These are phyloP conservation scores for Poecilia latipinna DNA, from an alignment of 2,113 vertebrate genomes.

Conservation along the genomic window DNA sequence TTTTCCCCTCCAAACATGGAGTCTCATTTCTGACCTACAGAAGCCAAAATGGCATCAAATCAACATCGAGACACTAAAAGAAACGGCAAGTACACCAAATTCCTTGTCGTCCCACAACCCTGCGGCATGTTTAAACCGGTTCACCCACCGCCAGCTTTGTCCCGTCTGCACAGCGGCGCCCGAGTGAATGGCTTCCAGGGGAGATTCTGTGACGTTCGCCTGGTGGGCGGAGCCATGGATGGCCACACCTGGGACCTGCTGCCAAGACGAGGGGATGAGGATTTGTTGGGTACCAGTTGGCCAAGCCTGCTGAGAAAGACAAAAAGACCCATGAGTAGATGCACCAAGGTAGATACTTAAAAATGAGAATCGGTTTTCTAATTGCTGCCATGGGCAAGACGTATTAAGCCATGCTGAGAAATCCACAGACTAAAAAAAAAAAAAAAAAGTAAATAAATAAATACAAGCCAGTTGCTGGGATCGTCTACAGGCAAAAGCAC, in stretches of 20 bases:
- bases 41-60: too few species aligned
- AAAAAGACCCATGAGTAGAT: constrained; percentile 16
- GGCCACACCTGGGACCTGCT: constrained; percentile 94
- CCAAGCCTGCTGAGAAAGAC: constrained; percentile 90
- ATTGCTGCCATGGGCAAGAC: constrained; percentile 42
- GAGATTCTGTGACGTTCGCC: constrained; percentile 82
- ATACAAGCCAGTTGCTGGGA: constrained; percentile 44
- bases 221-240: constrained; percentile 92
- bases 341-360: not conserved
- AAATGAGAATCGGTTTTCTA: not conserved
- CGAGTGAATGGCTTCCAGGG: constrained; percentile 81
- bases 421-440: constrained; percentile 30
- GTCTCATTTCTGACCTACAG: too few species aligned
- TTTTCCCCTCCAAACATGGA: too few species aligned
- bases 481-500: constrained; percentile 63
- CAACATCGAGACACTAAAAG: too few species aligned
- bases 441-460: constrained; percentile 42
- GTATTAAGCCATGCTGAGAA: constrained; percentile 68
- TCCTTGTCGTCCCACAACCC: too few species aligned
- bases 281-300: constrained; percentile 96
- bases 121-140: too few species aligned
- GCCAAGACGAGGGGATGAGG: constrained; percentile 95
- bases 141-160: constrained; percentile 90
- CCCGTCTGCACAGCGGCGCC: constrained; percentile 85
- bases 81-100: too few species aligned